Evolutionary conservation across 1,140 invertebrate genomes (phyloP), one percentile per base, ranked within the genome.

Genomic region (Leptonema lineaticorne): DNA sequence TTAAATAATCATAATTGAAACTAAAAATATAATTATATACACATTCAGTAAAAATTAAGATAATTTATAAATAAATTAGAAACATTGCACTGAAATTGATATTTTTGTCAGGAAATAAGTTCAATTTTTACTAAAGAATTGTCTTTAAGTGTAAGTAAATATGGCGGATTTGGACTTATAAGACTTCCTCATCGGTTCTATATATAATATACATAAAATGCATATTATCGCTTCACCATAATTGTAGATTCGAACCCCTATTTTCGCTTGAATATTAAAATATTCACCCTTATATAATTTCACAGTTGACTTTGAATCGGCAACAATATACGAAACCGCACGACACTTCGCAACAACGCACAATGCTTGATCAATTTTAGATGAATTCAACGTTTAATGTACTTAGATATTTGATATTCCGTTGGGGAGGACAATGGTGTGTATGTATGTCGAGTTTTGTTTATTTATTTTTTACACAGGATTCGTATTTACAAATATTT

Each of bases 281-380:
- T 64, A 64, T 64, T 48, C 62, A 64, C 62, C 62, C 62, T 46
- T 20, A 28, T n/a, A n/a, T 45, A 45, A 50, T 62, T 64, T 45
- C 26, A 46, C 16, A 56, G 45, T 46, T 20, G 29, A 60, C 56
- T 63, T 70, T 63, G 45, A 45, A 63, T 67, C 69, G 63, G 41
- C 27, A 20, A 69, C 64, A 69, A 41, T 65, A 41, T 50, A 26
- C 62, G 65, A 69, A 64, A 50, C 45, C 50, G 62, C 62, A 64
- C 37, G 8, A 9, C 16, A 16, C 46, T 16, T 50, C 50, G 50
- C 50, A 24, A 18, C 14, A 64, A 18, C 37, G 62, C 7, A 14
- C 18, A 53, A 53, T 14, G 11, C 37, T 16, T 16, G 37, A 45
- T 33, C 29, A 11, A 33, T 33, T 33, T 33, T 33, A 33, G 5